Evolutionary conservation across 2,888 invertebrate species (phyloP).

Genomic region (Phalera bucephala): DNA sequence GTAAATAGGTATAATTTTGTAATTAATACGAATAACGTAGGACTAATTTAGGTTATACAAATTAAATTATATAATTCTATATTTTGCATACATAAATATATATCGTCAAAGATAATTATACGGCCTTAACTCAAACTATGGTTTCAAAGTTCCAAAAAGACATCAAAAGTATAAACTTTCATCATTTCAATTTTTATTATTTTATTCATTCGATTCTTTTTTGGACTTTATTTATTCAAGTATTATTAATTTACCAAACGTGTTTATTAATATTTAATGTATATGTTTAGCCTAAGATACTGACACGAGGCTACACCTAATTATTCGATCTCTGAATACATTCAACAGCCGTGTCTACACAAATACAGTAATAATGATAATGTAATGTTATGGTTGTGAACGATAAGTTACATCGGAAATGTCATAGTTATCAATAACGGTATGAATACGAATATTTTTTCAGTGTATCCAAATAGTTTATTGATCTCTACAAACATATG

Average conservation of each 20-base stretch:
- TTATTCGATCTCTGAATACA: constrained; percentile 3
- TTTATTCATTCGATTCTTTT: not conserved
- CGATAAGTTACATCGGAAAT: constrained; percentile 39
- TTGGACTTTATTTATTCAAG: not conserved
- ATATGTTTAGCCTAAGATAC: constrained; percentile 12
- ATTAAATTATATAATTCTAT: constrained; percentile 20
- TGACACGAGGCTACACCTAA: constrained; percentile 5
- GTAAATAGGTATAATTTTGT: constrained; percentile 46
- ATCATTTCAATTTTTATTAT: not conserved
- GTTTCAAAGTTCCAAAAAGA: constrained; percentile 24
- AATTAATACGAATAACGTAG: constrained; percentile 40
- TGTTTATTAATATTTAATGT: constrained; percentile 3
- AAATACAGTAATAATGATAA: constrained; percentile 19
- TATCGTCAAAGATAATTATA: constrained; percentile 4
- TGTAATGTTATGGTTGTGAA: constrained; percentile 67
- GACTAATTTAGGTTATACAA: constrained; percentile 39
- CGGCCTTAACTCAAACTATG: constrained; percentile 13
- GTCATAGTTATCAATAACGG: constrained; percentile 14
- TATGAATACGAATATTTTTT: not conserved
- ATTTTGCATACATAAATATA: constrained; percentile 28
- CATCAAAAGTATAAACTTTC: constrained; percentile 13
- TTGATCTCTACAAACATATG: constrained; percentile 1
- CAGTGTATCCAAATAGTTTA: no score
- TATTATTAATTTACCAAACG: not conserved
- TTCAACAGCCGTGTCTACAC: no score